Conservation (phyloP, 2,113 vertebrate genomes). For the Odontophorus gujanensis region DNA sequence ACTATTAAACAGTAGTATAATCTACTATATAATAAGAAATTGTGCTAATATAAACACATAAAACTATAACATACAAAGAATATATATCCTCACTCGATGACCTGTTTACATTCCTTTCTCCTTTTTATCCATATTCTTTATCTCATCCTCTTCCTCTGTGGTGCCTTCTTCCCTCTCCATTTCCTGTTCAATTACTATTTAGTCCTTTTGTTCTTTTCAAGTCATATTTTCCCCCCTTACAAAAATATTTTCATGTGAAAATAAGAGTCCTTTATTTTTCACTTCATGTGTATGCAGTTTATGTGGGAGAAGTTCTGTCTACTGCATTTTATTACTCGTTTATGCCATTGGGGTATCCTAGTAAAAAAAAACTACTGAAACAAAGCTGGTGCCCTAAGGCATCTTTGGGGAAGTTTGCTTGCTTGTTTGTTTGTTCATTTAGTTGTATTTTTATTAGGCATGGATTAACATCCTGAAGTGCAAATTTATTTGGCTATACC, state of each 20-base stretch:
- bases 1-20: background rate
- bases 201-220: background rate
- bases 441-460: background rate
- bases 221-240: background rate
- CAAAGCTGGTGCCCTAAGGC: slow-evolving; percentile 52
- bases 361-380: slow-evolving; percentile 36
- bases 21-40: rapidly evolving
- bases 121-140: background rate
- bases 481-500: background rate
- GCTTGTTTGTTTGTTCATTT: slow-evolving; percentile 31
- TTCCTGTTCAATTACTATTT: background rate
- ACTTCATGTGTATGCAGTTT: background rate
- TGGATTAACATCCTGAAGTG: background rate
- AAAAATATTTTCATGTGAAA: background rate
- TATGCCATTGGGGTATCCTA: slow-evolving; percentile 23
- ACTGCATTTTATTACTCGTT: slow-evolving; percentile 53
- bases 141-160: background rate
- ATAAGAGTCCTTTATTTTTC: background rate
- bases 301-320: background rate
- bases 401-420: slow-evolving; percentile 24
- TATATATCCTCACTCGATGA: background rate
- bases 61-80: background rate
- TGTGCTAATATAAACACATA: rapidly evolving
- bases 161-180: background rate
- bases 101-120: background rate